phyloP scores from a whole-genome alignment of 2,888 invertebrate species.

The Dorcus hopei region DNA sequence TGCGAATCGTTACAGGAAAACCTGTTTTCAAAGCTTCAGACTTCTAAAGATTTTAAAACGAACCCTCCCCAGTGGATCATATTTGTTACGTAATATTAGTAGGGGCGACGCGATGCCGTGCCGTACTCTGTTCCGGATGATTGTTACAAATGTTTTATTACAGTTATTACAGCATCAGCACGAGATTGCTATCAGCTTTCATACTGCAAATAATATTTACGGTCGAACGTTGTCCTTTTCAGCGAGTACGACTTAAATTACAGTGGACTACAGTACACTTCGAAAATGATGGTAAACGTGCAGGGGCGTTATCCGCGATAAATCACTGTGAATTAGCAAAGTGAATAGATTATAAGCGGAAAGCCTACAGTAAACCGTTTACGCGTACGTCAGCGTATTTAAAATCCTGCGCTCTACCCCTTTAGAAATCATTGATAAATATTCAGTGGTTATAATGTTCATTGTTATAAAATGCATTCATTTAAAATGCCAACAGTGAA shows the following conservation, averaged over 20 bases:
- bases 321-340: constrained; percentile 13
- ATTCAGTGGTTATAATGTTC: no score
- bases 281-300: no score
- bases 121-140: constrained; percentile 12
- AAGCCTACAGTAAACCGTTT: background rate
- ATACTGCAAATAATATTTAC: no score
- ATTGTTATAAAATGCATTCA: no score
- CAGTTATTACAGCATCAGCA: constrained; percentile 35
- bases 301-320: constrained; percentile 13
- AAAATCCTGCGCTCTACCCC: background rate
- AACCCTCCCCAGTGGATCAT: constrained; percentile 32
- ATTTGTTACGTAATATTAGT: constrained; percentile 39
- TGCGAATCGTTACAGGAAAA: no score
- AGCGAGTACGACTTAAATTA: no score
- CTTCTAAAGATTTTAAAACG: background rate
- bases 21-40: no score
- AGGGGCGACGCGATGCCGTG: constrained; percentile 24
- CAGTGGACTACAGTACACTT: no score
- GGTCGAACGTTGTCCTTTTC: no score
- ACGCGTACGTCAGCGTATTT: background rate
- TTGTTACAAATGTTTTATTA: constrained; percentile 37
- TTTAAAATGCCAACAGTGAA: no score
- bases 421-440: no score
- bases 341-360: constrained; percentile 1
- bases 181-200: constrained; percentile 18